Percentiles rank a stretch among this genome's conserved stretches.
These are phyloP conservation scores for Dascillus cervinus DNA, from an alignment of 2,888 invertebrate genomes.

Conservation along the genomic window DNA sequence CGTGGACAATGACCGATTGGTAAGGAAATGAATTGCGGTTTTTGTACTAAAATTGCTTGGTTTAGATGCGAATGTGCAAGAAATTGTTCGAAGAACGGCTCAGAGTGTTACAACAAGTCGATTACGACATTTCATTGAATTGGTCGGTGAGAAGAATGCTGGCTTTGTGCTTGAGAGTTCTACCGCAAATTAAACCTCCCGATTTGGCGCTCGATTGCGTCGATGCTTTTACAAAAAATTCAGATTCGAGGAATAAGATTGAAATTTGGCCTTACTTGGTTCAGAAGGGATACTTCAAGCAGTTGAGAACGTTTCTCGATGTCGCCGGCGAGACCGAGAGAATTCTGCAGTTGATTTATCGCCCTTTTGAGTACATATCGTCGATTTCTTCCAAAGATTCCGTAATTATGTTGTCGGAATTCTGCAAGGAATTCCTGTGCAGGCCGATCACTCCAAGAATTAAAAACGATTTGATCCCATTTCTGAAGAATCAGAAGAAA, in stretches of 20 bases:
- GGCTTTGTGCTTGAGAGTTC: constrained; percentile 31
- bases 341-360: constrained; percentile 65
- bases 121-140: constrained; percentile 35
- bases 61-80: constrained; percentile 40
- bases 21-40: constrained; percentile 31
- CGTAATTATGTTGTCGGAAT: constrained; percentile 43
- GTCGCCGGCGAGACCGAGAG: constrained; percentile 57
- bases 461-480: constrained; percentile 63
- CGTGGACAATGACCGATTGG: constrained; percentile 60
- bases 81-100: constrained; percentile 39
- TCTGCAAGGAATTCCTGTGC: constrained; percentile 60
- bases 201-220: constrained; percentile 72
- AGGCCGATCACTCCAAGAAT: constrained; percentile 60
- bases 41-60: constrained; percentile 4
- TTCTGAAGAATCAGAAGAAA: constrained; percentile 46
- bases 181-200: constrained; percentile 33
- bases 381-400: constrained; percentile 6
- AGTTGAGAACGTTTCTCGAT: constrained; percentile 63
- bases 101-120: constrained; percentile 33
- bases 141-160: constrained; percentile 42
- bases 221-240: constrained; percentile 59
- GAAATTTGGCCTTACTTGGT: constrained; percentile 50
- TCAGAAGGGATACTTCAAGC: constrained; percentile 63
- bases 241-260: constrained; percentile 23
- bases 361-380: constrained; percentile 56